Evolutionary conservation across 2,797 vertebrate species (phyloP).

Genomic region (Saxicola maurus): DNA sequence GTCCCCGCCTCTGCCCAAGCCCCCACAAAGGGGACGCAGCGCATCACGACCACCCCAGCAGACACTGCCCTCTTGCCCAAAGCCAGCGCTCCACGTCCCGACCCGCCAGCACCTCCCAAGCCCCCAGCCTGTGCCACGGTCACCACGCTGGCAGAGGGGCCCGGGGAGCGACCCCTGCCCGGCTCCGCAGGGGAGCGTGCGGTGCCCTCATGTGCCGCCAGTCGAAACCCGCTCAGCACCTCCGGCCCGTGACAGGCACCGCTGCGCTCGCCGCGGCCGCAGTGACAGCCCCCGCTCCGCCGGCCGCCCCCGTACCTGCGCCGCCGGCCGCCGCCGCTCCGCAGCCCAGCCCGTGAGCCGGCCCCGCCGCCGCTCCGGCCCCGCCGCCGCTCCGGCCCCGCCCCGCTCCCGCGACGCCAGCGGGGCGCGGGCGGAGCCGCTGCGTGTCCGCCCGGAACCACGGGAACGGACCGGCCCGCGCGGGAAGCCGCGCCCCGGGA

Average conservation of each 20-base stretch:
- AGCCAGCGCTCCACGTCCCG: background rate
- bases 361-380: background rate
- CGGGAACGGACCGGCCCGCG: background rate
- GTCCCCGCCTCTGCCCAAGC: background rate
- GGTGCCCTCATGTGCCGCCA: background rate
- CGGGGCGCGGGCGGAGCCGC: slow-evolving; percentile 7
- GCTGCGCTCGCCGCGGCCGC: background rate
- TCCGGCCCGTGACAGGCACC: background rate
- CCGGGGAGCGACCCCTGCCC: background rate
- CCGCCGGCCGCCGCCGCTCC: background rate
- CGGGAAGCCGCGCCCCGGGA: background rate
- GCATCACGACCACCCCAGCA: background rate
- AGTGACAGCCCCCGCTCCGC: background rate
- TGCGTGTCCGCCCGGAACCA: background rate
- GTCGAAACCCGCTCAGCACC: background rate
- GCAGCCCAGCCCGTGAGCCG: background rate
- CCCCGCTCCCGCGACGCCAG: background rate
- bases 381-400: background rate
- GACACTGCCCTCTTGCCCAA: background rate
- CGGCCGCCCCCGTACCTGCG: background rate
- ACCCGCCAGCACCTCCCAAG: background rate
- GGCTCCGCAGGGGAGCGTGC: background rate
- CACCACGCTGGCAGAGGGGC: background rate
- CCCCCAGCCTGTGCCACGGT: background rate
- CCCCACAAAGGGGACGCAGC: background rate